Conservation (phyloP, 2,113 vertebrate genomes). For the Pachypanchax playfairii region DNA sequence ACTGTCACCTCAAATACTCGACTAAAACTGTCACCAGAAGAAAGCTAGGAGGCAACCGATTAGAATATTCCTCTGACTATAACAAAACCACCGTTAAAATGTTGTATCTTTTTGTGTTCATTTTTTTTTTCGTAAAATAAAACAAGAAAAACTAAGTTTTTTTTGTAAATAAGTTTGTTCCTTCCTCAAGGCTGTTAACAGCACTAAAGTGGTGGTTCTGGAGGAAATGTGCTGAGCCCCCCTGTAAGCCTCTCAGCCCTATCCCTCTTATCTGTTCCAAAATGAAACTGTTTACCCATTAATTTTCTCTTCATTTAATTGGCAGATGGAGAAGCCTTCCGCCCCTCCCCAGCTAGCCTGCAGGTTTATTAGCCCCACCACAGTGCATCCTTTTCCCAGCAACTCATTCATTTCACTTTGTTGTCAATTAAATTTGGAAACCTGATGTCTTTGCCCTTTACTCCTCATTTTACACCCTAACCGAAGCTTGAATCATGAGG, state of each 20-base stretch:
- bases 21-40: slow-evolving; percentile 30
- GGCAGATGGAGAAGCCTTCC: slow-evolving; percentile 32
- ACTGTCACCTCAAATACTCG: slow-evolving; percentile 42
- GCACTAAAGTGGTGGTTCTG: slow-evolving; percentile 17
- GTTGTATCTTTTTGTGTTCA: slow-evolving; percentile 25
- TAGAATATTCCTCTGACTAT: slow-evolving; percentile 37
- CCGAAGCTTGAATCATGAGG: slow-evolving; percentile 29
- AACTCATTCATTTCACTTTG: slow-evolving; percentile 63
- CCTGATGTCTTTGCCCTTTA: slow-evolving; percentile 59
- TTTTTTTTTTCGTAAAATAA: too few relatives aligned
- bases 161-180: slow-evolving; percentile 39
- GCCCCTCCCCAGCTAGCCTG: slow-evolving; percentile 33
- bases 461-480: slow-evolving; percentile 29
- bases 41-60: slow-evolving; percentile 32
- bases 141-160: too few relatives aligned
- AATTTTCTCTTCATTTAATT: slow-evolving; percentile 66
- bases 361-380: slow-evolving; percentile 62
- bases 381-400: slow-evolving; percentile 39
- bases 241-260: slow-evolving; percentile 28
- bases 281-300: slow-evolving; percentile 63
- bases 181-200: slow-evolving; percentile 37
- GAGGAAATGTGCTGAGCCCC: not conserved
- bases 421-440: slow-evolving; percentile 51
- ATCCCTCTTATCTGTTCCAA: slow-evolving; percentile 49
- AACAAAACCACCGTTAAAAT: slow-evolving; percentile 31